Evolutionary conservation across 2,888 invertebrate species (phyloP), one percentile per base, ranked within the genome.

Genomic region (Rhagophthalmus giganteus): DNA sequence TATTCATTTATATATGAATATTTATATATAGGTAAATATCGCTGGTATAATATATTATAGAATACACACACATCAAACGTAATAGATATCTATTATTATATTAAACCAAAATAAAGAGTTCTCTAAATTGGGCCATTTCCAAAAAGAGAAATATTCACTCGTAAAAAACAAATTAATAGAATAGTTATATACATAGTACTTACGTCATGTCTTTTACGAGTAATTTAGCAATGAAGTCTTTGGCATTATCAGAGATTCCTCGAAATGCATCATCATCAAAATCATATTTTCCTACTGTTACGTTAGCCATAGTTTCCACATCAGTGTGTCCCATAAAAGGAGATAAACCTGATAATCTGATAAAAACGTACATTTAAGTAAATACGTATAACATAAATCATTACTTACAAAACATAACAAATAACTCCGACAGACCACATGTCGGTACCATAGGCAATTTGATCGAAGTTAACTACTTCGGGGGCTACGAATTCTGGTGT

Each of bases 361-460:
- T 26, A 31, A 20, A 12, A 30, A 30, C n/a, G n/a, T n/a, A n/a
- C n/a, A n/a, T n/a, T n/a, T n/a, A n/a, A n/a, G n/a, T n/a, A n/a
- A n/a, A n/a, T n/a, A n/a, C n/a, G n/a, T n/a, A n/a, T n/a, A n/a
- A n/a, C n/a, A n/a, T n/a, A n/a, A n/a, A n/a, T n/a, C n/a, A n/a
- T n/a, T 25, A 88, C 96, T 94, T 80, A 98, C 97, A 98, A 80
- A 48, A 98, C 95, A 74, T 98, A 98, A 72, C 94, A 93, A 65
- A 99, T 96, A 54, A 99, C 97, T 30, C 98, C 98, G 13, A 99
- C 88, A 41, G 94, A 94, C 98, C 97, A 98, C 95, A 98, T 96
- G 70, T 99, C 99, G 0, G 98, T 96, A 5, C 90, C 90, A 69
- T 88, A 95, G 46, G 92, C 90, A 66, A 99, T 94, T 68, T 90